Percentiles rank a stretch among this genome's conserved stretches.
Evolutionary conservation across 1,140 invertebrate genomes (phyloP).

Genomic region (Drosophila lowei): DNA sequence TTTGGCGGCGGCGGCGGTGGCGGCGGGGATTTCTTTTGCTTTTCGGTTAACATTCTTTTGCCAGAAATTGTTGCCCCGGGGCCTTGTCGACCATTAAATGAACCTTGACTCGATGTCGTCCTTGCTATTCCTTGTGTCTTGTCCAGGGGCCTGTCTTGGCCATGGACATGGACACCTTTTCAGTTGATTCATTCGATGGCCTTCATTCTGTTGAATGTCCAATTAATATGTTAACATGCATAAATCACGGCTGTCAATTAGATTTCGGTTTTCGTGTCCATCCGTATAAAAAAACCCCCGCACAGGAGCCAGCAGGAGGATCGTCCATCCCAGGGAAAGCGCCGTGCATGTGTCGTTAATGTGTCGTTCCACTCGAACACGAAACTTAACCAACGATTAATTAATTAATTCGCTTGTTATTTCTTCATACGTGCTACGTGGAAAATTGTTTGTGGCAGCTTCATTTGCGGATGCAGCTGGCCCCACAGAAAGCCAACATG

Average conservation of each 20-base stretch:
- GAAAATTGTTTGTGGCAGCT: conserved; percentile 27
- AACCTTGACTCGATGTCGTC: conserved; percentile 26
- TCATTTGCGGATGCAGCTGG: background rate
- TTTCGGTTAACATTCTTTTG: conserved; percentile 1
- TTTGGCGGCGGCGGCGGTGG: background rate
- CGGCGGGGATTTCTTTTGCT: conserved; percentile 2
- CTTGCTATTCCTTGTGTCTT: too few species aligned
- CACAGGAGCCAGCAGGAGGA: background rate
- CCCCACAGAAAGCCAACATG: conserved; percentile 23
- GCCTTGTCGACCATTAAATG: conserved; percentile 29
- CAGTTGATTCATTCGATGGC: conserved; percentile 15
- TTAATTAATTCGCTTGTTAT: conserved; percentile 77
- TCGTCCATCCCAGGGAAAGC: conserved; percentile 14
- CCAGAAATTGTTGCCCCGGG: conserved; percentile 15
- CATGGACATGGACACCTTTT: conserved; percentile 35
- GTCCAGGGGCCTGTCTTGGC: background rate
- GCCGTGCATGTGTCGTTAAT: conserved; percentile 43
- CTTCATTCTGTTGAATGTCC: conserved; percentile 44
- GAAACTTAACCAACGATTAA: conserved; percentile 59
- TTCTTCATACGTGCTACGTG: conserved; percentile 48
- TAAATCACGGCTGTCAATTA: conserved; percentile 73
- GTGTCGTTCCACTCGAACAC: conserved; percentile 57
- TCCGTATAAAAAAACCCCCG: conserved; percentile 3
- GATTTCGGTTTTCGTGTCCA: conserved; percentile 27
- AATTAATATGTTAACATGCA: conserved; percentile 47